Base-by-base conservation (phyloP, 2,113 vertebrate genomes). In the Tringa solitaria region DNA sequence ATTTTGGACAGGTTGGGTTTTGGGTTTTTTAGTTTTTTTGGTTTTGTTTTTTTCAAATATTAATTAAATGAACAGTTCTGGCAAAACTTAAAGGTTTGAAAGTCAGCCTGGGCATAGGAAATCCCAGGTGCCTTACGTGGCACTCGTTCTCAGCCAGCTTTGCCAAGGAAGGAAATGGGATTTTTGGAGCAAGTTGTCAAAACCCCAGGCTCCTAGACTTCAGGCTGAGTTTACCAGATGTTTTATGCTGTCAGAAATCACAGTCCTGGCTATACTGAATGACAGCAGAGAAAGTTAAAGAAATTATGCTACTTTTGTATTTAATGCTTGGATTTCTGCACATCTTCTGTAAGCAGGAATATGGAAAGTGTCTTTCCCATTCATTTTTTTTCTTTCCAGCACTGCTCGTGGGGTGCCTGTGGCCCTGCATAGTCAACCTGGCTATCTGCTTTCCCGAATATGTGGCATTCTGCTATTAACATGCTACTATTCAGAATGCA, bases 141-240 rank as follows among this genome's bases (percentile, higher is more conserved):
- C 75, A 61, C 9, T 78, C 19, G 3, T 72, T 64, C 68, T 70
- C 73, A 56, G 51, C 43, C 28, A 57, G 37, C 19, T 18, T 87
- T 87, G 33, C 69, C 61, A 65, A 68, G 77, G 77, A 91, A 89
- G 27, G 51, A 82, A 65, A 61, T 57, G 33, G 53, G 35, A 64
- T 61, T 87, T 95, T 94, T 64, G 72, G 70, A 87, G 35, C 48
- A 95, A 73, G 22, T 43, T 93, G 54, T 91, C 70, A 83, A 91
- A 97, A 84, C 28, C 53, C 23, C 10, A 2, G 12, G 19, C 48
- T 91, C 35, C 27, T 50, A 56, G 19, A 45, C 39, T 83, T 73
- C 13, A 51, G 35, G 51, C 7, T 73, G 87, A 85, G 15, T 64
- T 89, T 89, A 37, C 27, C 57, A 91, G 84, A 59, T 53, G 50